Percentiles rank a stretch among this genome's conserved stretches.
Evolutionary conservation across 2,797 vertebrate species (phyloP).

Genomic region (Presbytis comata): DNA sequence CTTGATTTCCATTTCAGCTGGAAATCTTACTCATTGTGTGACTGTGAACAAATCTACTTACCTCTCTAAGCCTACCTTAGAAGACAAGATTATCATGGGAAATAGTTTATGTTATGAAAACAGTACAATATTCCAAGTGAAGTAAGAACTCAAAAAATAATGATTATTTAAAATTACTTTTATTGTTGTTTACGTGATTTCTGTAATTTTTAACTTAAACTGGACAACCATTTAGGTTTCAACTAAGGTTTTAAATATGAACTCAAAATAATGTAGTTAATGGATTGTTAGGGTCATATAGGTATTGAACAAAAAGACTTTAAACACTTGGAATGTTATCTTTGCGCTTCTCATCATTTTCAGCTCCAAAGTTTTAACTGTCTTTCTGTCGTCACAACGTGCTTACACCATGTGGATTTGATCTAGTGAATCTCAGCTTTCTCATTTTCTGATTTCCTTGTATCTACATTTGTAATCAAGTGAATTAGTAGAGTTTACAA

Average conservation of each 20-base stretch:
- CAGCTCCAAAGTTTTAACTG: neutral
- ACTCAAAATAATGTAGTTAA: neutral
- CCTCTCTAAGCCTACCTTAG: neutral
- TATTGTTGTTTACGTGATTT: neutral
- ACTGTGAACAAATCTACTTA: neutral
- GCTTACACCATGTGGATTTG: neutral
- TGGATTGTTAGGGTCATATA: neutral
- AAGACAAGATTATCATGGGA: neutral
- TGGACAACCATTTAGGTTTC: neutral
- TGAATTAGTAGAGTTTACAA: neutral
- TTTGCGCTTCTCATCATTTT: neutral
- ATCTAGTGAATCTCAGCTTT: neutral
- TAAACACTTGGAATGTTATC: neutral
- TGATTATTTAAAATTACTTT: neutral
- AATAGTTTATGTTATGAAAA: neutral
- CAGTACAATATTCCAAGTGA: neutral
- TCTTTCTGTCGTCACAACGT: neutral
- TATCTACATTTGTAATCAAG: slow-evolving; percentile 30
- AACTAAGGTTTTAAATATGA: neutral
- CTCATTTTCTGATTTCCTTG: neutral
- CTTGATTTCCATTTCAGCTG: neutral
- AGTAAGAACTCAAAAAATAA: neutral
- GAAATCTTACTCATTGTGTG: neutral
- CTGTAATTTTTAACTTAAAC: neutral
- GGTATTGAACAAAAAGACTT: neutral